Conservation (phyloP, 2,888 invertebrate species). For the Drosophila lacicola region DNA sequence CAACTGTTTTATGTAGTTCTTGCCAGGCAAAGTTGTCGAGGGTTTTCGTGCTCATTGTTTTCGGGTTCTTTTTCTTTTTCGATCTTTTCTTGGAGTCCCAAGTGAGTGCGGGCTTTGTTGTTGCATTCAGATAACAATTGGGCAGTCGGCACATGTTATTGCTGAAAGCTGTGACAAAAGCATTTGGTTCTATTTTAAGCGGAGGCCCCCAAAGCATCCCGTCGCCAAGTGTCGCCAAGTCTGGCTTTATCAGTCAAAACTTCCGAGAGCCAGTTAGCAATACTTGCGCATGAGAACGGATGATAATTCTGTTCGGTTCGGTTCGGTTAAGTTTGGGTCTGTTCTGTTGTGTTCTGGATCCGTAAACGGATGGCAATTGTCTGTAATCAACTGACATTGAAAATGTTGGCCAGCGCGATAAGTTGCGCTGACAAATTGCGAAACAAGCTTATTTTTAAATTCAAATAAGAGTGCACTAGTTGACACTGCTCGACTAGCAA, state of each 20-base stretch:
- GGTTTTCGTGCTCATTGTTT: slow-evolving; percentile 12
- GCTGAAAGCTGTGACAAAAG: slow-evolving; percentile 48
- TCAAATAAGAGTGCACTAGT: neutral
- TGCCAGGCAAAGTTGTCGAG: slow-evolving; percentile 6
- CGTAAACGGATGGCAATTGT: slow-evolving; percentile 42
- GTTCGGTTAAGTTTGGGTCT: slow-evolving; percentile 19
- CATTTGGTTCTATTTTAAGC: slow-evolving; percentile 45
- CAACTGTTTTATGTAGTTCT: slow-evolving; percentile 51
- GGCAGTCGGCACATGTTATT: slow-evolving; percentile 36
- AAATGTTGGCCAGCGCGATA: slow-evolving; percentile 45
- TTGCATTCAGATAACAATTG: slow-evolving; percentile 38
- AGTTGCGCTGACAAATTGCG: slow-evolving; percentile 42
- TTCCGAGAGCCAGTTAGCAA: slow-evolving; percentile 55
- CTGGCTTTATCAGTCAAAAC: slow-evolving; percentile 52
- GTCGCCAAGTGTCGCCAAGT: slow-evolving; percentile 5
- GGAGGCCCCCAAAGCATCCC: slow-evolving; percentile 13
- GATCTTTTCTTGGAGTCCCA: slow-evolving; percentile 3
- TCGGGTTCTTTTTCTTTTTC: slow-evolving; percentile 5
- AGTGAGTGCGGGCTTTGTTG: slow-evolving; percentile 23
- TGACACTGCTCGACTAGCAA: no score
- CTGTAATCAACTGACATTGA: slow-evolving; percentile 62
- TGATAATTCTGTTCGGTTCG: slow-evolving; percentile 20
- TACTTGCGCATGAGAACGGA: slow-evolving; percentile 12
- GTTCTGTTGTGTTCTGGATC: slow-evolving; percentile 23
- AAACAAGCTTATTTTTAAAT: slow-evolving; percentile 25